These are phyloP conservation scores for Exocentrus adspersus DNA, from an alignment of 2,888 invertebrate genomes.

Conservation along the genomic window DNA sequence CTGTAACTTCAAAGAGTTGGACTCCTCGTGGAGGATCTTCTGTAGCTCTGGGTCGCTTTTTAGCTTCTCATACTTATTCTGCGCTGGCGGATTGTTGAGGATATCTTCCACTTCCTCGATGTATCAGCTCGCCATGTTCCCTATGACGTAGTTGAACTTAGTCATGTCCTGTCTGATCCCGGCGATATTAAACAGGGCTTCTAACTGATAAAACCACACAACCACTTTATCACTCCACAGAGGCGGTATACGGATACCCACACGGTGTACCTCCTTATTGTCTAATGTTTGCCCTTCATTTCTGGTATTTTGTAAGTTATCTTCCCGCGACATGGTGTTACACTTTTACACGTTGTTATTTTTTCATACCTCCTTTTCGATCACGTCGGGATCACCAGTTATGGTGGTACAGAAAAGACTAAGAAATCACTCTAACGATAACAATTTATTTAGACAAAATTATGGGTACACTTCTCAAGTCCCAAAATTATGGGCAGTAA, in stretches of 20 bases:
- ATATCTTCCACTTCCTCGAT: slow-evolving; percentile 31
- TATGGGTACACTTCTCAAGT: too few relatives aligned
- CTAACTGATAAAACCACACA: not conserved
- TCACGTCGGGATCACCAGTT: too few relatives aligned
- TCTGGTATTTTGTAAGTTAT: too few relatives aligned
- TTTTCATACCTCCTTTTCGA: too few relatives aligned
- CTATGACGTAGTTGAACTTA: not conserved
- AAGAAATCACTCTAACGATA: too few relatives aligned
- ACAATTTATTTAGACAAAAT: too few relatives aligned
- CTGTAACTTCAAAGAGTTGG: not conserved
- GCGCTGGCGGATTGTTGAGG: slow-evolving; percentile 3
- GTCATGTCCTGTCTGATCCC: slow-evolving; percentile 28
- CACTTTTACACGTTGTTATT: too few relatives aligned
- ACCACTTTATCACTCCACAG: not conserved
- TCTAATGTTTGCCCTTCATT: too few relatives aligned
- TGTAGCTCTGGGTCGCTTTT: not conserved
- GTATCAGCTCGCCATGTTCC: not conserved
- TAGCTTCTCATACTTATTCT: not conserved
- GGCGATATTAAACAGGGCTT: not conserved
- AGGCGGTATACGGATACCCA: not conserved
- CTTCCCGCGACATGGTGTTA: too few relatives aligned
- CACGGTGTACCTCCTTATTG: not conserved
- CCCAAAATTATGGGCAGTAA: too few relatives aligned
- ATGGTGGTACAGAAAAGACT: too few relatives aligned
- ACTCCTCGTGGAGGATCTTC: not conserved